Evolutionary conservation across 1,140 invertebrate species (phyloP).

Genomic region (Neuroterus valhalla): DNA sequence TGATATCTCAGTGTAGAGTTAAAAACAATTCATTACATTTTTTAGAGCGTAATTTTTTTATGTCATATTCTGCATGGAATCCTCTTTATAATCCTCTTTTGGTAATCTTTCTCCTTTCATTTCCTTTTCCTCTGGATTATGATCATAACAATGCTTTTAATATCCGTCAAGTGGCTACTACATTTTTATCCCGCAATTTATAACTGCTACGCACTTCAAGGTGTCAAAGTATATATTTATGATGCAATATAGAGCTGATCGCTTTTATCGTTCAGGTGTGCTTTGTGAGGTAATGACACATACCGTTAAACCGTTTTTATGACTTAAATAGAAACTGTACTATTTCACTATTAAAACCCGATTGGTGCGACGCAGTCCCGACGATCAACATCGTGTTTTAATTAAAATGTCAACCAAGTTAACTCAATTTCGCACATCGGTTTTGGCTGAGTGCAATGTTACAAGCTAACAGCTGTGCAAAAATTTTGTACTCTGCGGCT

Average conservation of each 20-base stretch:
- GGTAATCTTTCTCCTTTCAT: background rate
- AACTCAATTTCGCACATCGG: background rate
- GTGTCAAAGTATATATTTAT: background rate
- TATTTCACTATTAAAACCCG: background rate
- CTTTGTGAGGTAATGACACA: conserved; percentile 20
- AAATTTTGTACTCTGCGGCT: background rate
- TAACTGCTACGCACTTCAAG: conserved; percentile 3
- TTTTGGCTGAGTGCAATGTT: background rate
- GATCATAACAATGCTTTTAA: background rate
- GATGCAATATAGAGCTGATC: conserved; percentile 10
- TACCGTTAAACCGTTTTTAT: conserved; percentile 2
- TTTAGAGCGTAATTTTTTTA: too few relatives aligned
- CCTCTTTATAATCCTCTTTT: background rate
- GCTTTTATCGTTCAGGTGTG: conserved; percentile 9
- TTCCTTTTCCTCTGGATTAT: background rate
- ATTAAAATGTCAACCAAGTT: conserved; percentile 13
- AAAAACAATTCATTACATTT: too few relatives aligned
- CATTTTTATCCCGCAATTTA: background rate
- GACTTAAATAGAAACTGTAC: background rate
- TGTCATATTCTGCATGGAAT: too few relatives aligned
- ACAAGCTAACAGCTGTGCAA: conserved; percentile 9
- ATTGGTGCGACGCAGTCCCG: background rate
- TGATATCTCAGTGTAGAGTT: too few relatives aligned
- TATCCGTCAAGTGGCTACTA: background rate
- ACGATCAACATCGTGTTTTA: conserved; percentile 6